Percentiles rank a stretch among this genome's conserved stretches.
phyloP scores from a whole-genome alignment of 1,140 invertebrate genomes.

The Pseudoatta argentina region DNA sequence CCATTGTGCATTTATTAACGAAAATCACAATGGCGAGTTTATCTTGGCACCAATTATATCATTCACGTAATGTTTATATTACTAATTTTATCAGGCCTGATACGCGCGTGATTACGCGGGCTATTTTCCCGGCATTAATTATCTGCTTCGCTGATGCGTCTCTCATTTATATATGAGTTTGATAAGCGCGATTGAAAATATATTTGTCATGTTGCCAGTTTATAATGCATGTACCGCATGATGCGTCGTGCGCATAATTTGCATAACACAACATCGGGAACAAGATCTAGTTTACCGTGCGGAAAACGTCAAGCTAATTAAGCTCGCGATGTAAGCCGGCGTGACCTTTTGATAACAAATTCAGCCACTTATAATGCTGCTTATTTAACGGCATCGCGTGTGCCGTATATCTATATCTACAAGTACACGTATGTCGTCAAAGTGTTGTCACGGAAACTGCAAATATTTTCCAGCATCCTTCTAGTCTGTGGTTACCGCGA shows the following conservation, averaged over 20 bases:
- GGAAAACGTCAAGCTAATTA: conserved; percentile 38
- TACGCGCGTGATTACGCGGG: conserved; percentile 27
- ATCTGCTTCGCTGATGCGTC: neutral
- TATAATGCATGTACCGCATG: conserved; percentile 25
- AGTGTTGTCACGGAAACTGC: conserved; percentile 2
- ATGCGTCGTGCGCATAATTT: conserved; percentile 30
- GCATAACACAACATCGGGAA: conserved; percentile 33
- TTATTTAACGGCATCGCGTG: neutral
- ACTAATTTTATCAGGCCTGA: conserved; percentile 51
- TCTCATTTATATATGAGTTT: conserved; percentile 55
- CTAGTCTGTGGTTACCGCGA: conserved; percentile 6
- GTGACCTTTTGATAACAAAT: conserved; percentile 5
- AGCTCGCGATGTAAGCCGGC: neutral
- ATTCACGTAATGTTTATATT: conserved; percentile 40
- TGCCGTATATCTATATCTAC: neutral
- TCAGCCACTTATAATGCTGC: neutral
- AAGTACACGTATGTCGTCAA: neutral
- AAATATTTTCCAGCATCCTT: conserved; percentile 47
- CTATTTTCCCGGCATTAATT: conserved; percentile 46
- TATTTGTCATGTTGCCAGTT: conserved; percentile 50
- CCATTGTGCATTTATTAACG: conserved; percentile 8
- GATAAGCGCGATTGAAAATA: conserved; percentile 52
- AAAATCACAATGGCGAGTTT: conserved; percentile 20
- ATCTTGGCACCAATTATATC: conserved; percentile 43
- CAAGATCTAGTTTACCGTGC: conserved; percentile 32